Base-by-base conservation (phyloP, 1,140 invertebrate species). In the honey bee (Apis mellifera) region DNA sequence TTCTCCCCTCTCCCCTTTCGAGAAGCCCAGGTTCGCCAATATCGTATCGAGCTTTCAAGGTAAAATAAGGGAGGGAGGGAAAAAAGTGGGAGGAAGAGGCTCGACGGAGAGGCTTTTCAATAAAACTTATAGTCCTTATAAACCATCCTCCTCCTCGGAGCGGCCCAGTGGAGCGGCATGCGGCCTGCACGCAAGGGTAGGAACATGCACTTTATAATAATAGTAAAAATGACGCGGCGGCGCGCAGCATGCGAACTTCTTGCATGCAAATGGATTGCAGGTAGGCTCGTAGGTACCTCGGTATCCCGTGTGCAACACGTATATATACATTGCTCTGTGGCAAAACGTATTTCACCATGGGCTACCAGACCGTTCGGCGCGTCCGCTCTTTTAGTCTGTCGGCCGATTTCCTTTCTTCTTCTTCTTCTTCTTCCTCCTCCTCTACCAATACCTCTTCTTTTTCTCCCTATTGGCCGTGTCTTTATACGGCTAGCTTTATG, bases 201-300 rank as follows among this genome's bases (percentile, higher is more conserved):
- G 86, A 89, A 90, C 90, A 86, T 90, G 90, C 85, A 87, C 86
- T 90, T 90, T 88, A 90, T 89, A 91, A 91, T 91, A 91, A 91
- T 91, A 91, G 89, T 90, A 91, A 92, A 91, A 91, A 92, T 50
- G 71, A 76, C 69, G 72, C 48, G 26, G 66, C 73, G 75, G 65
- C 59, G 21, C 86, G 78, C 89, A 88, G 89, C 90, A 88, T 90
- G 89, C 90, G 85, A 90, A 89, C 82, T 66, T 82, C 82, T 72
- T 82, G 86, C 90, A 91, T 91, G 90, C 90, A 90, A 91, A 91
- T 91, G 86, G 89, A 91, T 91, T 89, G 89, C 86, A 83, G 86
- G 84, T 83, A 88, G 87, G 72, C 72, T 82, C 84, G 84, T 78
- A 81, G 59, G 81, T 78, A 72, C 78, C 79, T 77, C 42, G 82